These are phyloP conservation scores for Sminthopsis crassicaudata DNA, from an alignment of 2,113 vertebrate species.

Conservation along the genomic window DNA sequence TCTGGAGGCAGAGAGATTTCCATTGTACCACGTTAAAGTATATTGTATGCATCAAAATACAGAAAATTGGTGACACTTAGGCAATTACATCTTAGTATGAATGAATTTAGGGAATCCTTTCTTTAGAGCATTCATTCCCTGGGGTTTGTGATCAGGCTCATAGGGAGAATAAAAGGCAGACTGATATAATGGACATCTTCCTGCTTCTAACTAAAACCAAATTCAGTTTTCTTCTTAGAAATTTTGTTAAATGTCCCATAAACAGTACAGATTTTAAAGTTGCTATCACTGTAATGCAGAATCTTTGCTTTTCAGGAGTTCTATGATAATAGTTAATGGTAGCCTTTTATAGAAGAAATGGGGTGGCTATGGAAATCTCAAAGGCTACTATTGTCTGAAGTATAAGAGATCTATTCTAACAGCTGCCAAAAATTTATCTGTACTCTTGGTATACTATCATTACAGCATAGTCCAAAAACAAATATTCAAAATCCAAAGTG, in stretches of 20 bases:
- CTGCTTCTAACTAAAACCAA: background rate
- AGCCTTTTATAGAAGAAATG: background rate
- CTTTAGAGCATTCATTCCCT: background rate
- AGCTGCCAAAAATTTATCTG: background rate
- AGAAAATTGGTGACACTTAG: background rate
- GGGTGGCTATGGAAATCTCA: background rate
- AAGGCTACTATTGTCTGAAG: background rate
- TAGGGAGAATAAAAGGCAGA: background rate
- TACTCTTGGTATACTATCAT: background rate
- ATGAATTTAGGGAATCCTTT: background rate
- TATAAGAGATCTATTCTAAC: background rate
- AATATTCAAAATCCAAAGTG: background rate
- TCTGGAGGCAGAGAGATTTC: background rate
- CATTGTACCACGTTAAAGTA: background rate
- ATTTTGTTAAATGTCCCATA: background rate
- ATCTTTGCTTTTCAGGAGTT: background rate
- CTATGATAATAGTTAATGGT: background rate
- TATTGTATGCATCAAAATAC: background rate
- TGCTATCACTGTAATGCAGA: accelerated
- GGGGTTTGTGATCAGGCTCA: background rate
- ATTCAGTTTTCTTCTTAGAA: background rate
- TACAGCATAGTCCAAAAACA: background rate
- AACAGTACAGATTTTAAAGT: background rate
- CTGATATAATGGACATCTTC: background rate
- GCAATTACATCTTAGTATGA: background rate